Percentiles rank a stretch among this genome's conserved stretches.
Conservation (phyloP, 2,113 vertebrate genomes). For the Hippocampus abdominalis region DNA sequence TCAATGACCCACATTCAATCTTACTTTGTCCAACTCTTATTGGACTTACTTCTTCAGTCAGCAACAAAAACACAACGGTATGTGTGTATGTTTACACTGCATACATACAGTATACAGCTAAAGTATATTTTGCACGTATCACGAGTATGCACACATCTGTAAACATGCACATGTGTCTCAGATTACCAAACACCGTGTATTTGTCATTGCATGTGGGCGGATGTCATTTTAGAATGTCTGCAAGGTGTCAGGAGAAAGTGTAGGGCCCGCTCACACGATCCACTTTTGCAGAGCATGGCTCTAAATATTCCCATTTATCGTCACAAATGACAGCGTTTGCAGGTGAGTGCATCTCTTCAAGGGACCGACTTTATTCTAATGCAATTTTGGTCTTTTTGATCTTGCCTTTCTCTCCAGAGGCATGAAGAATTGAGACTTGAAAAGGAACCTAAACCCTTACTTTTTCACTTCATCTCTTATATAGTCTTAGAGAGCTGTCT, state of each 20-base stretch:
- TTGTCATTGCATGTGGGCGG: background rate
- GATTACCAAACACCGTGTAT: background rate
- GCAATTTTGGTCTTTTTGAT: conserved; percentile 54
- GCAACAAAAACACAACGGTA: background rate
- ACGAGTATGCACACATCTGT: background rate
- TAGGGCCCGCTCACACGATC: conserved; percentile 23
- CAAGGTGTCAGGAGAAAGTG: conserved; percentile 20
- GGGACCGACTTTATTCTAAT: conserved; percentile 47
- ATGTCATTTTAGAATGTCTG: conserved; percentile 4
- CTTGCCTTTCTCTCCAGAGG: conserved; percentile 31
- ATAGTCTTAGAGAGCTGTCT: conserved; percentile 22
- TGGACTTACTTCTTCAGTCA: conserved; percentile 10
- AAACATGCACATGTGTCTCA: background rate
- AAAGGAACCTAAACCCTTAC: conserved; percentile 46
- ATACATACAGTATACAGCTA: too few relatives aligned
- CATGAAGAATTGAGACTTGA: conserved; percentile 26
- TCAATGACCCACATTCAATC: conserved; percentile 26
- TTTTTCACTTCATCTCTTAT: conserved; percentile 15
- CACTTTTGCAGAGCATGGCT: conserved; percentile 41
- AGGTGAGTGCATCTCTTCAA: conserved; percentile 50
- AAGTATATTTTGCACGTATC: too few relatives aligned
- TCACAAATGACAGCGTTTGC: conserved; percentile 59
- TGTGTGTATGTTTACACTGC: too few relatives aligned
- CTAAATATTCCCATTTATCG: conserved; percentile 66
- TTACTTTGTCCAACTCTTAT: conserved; percentile 11